Evolutionary conservation across 2,113 vertebrate species (phyloP), one percentile per base, ranked within the genome.

Genomic region (Sphaerodactylus townsendi): DNA sequence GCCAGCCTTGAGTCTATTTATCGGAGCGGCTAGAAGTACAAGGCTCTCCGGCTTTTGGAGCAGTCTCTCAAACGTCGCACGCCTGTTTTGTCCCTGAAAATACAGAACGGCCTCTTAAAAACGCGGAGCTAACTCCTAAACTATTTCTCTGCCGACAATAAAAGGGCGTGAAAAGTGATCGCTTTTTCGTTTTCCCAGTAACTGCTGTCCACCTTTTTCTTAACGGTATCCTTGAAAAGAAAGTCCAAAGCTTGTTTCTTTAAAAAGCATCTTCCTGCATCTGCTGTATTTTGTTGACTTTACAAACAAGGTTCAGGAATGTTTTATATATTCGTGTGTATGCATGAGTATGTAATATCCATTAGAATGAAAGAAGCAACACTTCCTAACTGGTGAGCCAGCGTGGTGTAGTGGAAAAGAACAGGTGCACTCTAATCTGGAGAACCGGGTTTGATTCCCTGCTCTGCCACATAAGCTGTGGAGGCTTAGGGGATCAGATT

Each of bases 1-100:
- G 0, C 35, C 71, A 41, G 39, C 79, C 83, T 87, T 66, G 79
- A 10, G 50, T 76, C 83, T 88, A 2, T 76, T 92, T 83, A 76
- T 73, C 82, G 71, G 73, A 2, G 1, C 35, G 44, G 44, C 62
- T 10, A 30, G 59, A 72, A 73, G 68, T 1, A 56, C 53, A 1
- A 35, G 41, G 15, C 59, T 11, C 70, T 84, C 56, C 76, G 66
- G 81, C 81, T n/a, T 15, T 89, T 15, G n/a, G 71, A 72, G 66
- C 66, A 78, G 53, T 46, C 30, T 73, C 33, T 85, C 79, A 82
- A 53, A 72, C 39, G 8, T 1, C 72, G 53, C 25, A 77, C 5
- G 25, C 10, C 86, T 30, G 30, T 4, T 62, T 75, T 82, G 15
- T 10, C 76, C 86, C 15, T 74, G 46, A 56, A 81, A 86, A 76